Evolutionary conservation across 1,140 invertebrate species (phyloP).

Genomic region (Ruditapes philippinarum): DNA sequence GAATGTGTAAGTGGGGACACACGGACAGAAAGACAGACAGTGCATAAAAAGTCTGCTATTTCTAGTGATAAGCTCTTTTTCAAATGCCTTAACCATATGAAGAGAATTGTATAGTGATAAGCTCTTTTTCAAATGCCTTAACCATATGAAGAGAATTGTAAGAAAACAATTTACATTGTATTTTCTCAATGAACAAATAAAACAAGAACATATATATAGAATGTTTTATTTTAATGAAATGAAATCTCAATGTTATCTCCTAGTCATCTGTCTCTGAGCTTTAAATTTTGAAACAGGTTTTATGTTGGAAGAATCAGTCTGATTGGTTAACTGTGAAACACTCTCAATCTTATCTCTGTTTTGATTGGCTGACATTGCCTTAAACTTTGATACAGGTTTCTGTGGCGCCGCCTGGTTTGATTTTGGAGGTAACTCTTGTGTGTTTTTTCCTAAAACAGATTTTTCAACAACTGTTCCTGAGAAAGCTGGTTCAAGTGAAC

Average conservation of each 20-base stretch:
- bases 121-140: no score
- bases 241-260: not conserved
- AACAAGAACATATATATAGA: no score
- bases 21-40: no score
- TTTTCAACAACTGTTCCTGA: slow-evolving; percentile 24
- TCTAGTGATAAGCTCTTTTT: no score
- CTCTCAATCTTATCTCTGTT: not conserved
- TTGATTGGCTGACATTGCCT: slow-evolving; percentile 7
- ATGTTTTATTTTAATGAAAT: no score
- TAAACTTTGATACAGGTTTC: slow-evolving; percentile 48
- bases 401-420: not conserved
- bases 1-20: no score
- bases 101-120: no score
- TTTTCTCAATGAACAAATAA: no score
- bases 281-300: slow-evolving; percentile 60
- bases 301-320: not conserved
- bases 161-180: no score
- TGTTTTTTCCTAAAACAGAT: slow-evolving; percentile 20
- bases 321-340: not conserved
- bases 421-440: not conserved
- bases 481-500: slow-evolving; percentile 33
- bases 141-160: no score
- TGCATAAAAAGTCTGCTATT: no score
- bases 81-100: no score
- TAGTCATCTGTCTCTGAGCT: slow-evolving; percentile 45